Percentiles rank a stretch among this genome's conserved stretches.
Evolutionary conservation across 2,888 invertebrate species (phyloP).

Genomic region (Tricholauxania praeusta): DNA sequence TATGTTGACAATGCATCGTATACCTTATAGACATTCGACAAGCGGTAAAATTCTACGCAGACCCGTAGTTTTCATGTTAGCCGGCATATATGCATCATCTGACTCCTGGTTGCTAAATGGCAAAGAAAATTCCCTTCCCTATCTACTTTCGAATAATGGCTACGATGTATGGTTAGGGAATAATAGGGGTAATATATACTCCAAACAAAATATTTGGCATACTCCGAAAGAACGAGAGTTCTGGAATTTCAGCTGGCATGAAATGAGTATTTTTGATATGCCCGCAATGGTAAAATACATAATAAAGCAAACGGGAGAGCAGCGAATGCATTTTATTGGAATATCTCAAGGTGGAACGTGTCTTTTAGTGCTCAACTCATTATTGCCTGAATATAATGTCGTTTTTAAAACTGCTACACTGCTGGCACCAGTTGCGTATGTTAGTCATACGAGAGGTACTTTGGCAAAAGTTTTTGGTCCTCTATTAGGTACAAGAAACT

Average conservation of each 20-base stretch:
- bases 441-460: conserved; percentile 66
- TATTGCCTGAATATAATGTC: conserved; percentile 63
- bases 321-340: conserved; percentile 62
- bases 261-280: conserved; percentile 65
- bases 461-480: conserved; percentile 75
- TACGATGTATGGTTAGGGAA: conserved; percentile 66
- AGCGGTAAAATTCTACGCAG: conserved; percentile 52
- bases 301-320: conserved; percentile 55
- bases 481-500: conserved; percentile 62
- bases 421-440: conserved; percentile 64
- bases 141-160: conserved; percentile 62
- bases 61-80: conserved; percentile 62
- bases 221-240: conserved; percentile 68
- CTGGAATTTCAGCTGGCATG: conserved; percentile 67
- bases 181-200: conserved; percentile 64
- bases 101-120: conserved; percentile 65
- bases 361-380: conserved; percentile 62
- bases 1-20: conserved; percentile 61
- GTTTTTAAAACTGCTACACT: conserved; percentile 63
- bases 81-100: conserved; percentile 64
- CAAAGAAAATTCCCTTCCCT: conserved; percentile 63
- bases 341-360: conserved; percentile 65
- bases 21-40: conserved; percentile 56
- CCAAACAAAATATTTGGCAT: conserved; percentile 59
- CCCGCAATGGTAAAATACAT: conserved; percentile 65